Evolutionary conservation across 1,140 invertebrate genomes (phyloP).

Genomic region (Oryzaephilus surinamensis): DNA sequence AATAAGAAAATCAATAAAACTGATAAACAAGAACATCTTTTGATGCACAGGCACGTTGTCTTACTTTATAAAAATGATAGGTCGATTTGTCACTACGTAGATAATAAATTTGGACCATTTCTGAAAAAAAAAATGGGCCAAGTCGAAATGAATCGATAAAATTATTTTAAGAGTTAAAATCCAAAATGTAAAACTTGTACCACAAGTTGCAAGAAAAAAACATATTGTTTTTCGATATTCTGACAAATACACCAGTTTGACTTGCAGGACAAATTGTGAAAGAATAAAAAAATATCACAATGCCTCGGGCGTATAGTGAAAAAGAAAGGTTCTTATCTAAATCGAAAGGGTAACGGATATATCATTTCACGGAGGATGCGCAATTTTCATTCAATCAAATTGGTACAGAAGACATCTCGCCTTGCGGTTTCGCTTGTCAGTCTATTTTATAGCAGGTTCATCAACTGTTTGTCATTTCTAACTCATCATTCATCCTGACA

Average conservation of each 20-base stretch:
- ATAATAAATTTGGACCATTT: no score
- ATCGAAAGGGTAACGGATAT: slow-evolving; percentile 12
- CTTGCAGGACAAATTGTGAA: slow-evolving; percentile 15
- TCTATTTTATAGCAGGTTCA: slow-evolving; percentile 10
- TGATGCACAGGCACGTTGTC: no score
- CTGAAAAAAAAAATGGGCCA: no score
- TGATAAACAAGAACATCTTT: slow-evolving; percentile 5
- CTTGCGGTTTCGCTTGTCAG: slow-evolving; percentile 12
- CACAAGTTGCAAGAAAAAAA: not conserved
- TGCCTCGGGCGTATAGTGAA: slow-evolving; percentile 4
- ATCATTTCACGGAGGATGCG: slow-evolving; percentile 20
- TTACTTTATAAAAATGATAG: no score
- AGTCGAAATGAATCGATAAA: no score
- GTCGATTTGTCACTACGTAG: no score
- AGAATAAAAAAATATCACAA: slow-evolving; percentile 17
- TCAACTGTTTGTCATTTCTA: slow-evolving; percentile 17
- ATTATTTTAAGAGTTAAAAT: no score
- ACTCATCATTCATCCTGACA: slow-evolving; percentile 19
- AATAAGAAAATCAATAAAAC: not conserved
- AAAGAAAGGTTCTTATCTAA: slow-evolving; percentile 16
- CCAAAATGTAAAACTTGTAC: not conserved
- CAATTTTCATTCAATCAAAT: slow-evolving; percentile 28
- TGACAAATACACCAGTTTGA: not conserved
- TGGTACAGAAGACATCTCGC: slow-evolving; percentile 15
- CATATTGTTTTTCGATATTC: slow-evolving; percentile 10